A percentile compares a stretch with the other conserved stretches of the same genome.
phyloP scores from a whole-genome alignment of 2,888 invertebrate species.

The Chrysolina oricalcia region DNA sequence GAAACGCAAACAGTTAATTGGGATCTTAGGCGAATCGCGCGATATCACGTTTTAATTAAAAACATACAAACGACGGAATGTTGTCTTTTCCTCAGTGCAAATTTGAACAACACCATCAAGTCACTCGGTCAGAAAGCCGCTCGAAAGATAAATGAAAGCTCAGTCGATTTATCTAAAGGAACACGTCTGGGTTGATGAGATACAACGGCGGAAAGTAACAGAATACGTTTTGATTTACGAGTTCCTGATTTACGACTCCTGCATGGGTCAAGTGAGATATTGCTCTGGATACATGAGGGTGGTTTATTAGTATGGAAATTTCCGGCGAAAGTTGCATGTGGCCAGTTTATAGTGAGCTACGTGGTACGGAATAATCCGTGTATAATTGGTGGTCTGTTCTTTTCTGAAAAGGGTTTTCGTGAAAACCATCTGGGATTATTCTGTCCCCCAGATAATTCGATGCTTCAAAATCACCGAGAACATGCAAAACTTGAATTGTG shows the following conservation, averaged over 20 bases:
- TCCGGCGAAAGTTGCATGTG: neutral
- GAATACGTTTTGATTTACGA: constrained; percentile 40
- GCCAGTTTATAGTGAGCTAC: neutral
- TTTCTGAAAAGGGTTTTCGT: neutral
- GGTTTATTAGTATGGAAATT: neutral
- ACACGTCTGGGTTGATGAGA: constrained; percentile 37
- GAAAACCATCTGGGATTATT: neutral
- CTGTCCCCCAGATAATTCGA: neutral
- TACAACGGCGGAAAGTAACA: constrained; percentile 35
- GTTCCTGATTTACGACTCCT: constrained; percentile 9
- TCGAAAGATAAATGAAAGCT: constrained; percentile 5
- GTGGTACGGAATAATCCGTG: neutral
- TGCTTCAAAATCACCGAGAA: too few species aligned
- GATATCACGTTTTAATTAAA: neutral
- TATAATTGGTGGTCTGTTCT: neutral
- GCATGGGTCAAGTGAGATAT: constrained; percentile 2
- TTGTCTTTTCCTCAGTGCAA: constrained; percentile 1
- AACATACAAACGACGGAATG: constrained; percentile 7
- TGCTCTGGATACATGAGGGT: constrained; percentile 2
- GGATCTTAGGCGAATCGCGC: neutral
- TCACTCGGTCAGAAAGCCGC: neutral
- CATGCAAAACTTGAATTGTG: too few species aligned
- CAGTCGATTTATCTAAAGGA: constrained; percentile 18
- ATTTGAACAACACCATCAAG: constrained; percentile 2
- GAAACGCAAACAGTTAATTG: neutral